Evolutionary conservation across 2,888 invertebrate genomes (phyloP).

Genomic region (Parnassius smintheus): DNA sequence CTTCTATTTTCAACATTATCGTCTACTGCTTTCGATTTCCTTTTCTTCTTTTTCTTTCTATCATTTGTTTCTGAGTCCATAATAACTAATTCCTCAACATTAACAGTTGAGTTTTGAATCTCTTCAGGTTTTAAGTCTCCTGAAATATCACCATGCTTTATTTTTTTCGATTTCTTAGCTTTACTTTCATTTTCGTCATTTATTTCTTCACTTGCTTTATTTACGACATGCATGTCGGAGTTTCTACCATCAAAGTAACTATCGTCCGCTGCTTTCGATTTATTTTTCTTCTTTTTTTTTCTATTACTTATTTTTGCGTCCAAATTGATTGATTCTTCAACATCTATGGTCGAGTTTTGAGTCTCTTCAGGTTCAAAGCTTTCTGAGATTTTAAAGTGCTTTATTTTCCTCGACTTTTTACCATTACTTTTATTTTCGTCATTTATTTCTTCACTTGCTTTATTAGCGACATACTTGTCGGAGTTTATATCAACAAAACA

Average conservation of each 20-base stretch:
- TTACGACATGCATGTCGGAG: background rate
- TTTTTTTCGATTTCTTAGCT: constrained; percentile 31
- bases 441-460: constrained; percentile 26
- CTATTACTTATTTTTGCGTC: constrained; percentile 17
- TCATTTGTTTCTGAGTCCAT: constrained; percentile 19
- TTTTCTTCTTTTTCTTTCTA: constrained; percentile 42
- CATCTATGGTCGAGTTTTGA: background rate
- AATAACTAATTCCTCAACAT: constrained; percentile 9
- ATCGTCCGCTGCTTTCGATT: too few relatives aligned
- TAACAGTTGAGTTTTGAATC: background rate
- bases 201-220: constrained; percentile 26
- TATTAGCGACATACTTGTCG: background rate
- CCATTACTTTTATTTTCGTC: constrained; percentile 29
- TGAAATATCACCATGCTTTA: constrained; percentile 3
- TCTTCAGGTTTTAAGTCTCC: constrained; percentile 4
- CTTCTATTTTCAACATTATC: too few relatives aligned
- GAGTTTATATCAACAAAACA: too few relatives aligned
- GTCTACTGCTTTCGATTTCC: too few relatives aligned
- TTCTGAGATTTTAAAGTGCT: constrained; percentile 10
- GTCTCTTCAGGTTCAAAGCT: background rate
- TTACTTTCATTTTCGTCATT: constrained; percentile 26
- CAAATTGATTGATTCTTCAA: constrained; percentile 14
- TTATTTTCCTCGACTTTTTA: constrained; percentile 29
- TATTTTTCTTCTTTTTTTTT: constrained; percentile 42
- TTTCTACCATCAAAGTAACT: too few relatives aligned